A percentile compares a stretch with the other conserved stretches of the same genome.
phyloP scores from a whole-genome alignment of 2,113 vertebrate genomes.

The Athene noctua region DNA sequence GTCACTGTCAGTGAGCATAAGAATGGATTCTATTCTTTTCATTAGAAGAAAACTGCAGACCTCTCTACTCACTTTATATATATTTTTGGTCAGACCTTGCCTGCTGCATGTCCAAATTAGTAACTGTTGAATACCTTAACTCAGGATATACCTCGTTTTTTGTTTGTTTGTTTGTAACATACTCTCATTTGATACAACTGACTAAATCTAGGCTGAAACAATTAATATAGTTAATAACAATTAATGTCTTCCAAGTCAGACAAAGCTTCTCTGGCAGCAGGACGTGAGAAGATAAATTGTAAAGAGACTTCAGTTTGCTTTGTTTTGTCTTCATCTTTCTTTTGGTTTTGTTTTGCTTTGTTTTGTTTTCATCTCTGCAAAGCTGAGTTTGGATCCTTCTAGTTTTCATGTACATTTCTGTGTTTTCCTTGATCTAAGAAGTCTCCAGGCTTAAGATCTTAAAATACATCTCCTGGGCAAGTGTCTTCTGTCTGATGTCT shows the following conservation, averaged over 20 bases:
- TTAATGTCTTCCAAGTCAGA: background rate
- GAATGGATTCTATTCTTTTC: background rate
- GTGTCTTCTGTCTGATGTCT: background rate
- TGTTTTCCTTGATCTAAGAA: background rate
- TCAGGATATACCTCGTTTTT: background rate
- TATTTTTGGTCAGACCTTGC: background rate
- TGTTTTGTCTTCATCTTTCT: background rate
- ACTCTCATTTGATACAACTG: background rate
- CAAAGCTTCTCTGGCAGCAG: background rate
- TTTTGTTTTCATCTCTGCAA: background rate
- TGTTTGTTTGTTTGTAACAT: background rate
- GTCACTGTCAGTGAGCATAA: rapidly evolving
- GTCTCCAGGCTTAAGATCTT: background rate
- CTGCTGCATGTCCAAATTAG: background rate
- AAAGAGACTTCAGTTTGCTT: background rate
- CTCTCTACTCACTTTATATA: background rate
- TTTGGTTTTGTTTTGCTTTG: background rate
- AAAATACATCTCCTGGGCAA: background rate
- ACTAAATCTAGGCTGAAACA: background rate
- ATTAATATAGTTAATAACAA: background rate
- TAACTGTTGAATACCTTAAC: background rate
- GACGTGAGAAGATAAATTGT: background rate
- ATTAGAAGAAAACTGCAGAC: background rate
- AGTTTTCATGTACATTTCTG: background rate
- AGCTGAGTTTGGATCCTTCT: background rate